Evolutionary conservation across 2,888 invertebrate genomes (phyloP), one percentile per base, ranked within the genome.

Genomic region (Tachystola acroxantha): DNA sequence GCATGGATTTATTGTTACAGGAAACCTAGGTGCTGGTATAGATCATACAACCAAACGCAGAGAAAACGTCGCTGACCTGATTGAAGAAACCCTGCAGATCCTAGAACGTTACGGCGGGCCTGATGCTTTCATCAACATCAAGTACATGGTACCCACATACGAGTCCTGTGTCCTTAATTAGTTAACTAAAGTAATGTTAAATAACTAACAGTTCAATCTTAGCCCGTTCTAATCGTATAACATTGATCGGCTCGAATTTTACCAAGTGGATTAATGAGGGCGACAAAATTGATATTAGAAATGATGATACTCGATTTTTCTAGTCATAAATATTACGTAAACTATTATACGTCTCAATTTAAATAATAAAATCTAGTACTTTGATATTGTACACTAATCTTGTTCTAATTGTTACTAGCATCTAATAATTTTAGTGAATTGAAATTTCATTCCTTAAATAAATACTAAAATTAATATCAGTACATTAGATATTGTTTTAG

Each of bases 81-180:
- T 98, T 39, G 94, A 97, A 69, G 96, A 97, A 64, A 98, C 98
- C 0, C 85, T 99, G 35, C 96, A 97, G 80, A 89, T 95, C 31
- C 86, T 99, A 45, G 98, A 99, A 74, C 88, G 92, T 57, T 94
- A 95, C 63, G 99, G 98, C 1, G 98, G 98, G 3, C 95, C 96
- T 46, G 97, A 98, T 71, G 97, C 98, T 1, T 98, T 96, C 70
- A 97, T 98, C 57, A 98, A 98, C 76, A 98, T 99, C 61, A 98
- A 99, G 79, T 99, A 98, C 76, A 95, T 98, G 91, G 92, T 99
- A 51, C 98, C 99, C 0, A 98, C 98, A 4, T 99, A 98, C 66
- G 97, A 98, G 74, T 98, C 98, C 1, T 96, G 95, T 64, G 91
- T 94, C 57, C 88, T 92, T 58, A 94, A 95, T 80, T 94, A 85